phyloP scores from a whole-genome alignment of 2,888 invertebrate species.

The Rutpela maculata region DNA sequence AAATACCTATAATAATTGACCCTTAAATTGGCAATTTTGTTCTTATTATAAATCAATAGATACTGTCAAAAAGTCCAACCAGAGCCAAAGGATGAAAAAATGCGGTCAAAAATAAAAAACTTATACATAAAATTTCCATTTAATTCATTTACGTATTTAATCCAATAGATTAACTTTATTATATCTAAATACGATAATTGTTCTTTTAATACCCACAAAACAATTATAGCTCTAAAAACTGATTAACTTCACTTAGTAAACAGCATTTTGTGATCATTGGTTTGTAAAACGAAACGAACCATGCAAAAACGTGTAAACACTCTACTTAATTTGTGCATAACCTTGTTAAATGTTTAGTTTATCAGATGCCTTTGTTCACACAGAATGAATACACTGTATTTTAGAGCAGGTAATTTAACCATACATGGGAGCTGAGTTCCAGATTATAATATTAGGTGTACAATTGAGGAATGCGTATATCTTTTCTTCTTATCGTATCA shows the following conservation, averaged over 20 bases:
- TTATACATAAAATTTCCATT: too few species aligned
- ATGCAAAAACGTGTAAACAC: conserved; percentile 56
- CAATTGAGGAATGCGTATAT: conserved; percentile 21
- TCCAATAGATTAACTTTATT: background rate
- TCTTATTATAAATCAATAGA: too few species aligned
- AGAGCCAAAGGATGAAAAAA: too few species aligned
- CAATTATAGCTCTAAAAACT: background rate
- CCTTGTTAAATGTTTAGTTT: conserved; percentile 54
- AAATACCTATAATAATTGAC: too few species aligned
- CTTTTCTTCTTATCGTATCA: conserved; percentile 20
- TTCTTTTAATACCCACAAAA: background rate
- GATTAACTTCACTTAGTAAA: background rate
- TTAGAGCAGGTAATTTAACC: conserved; percentile 30
- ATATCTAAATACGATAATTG: background rate
- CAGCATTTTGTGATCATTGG: conserved; percentile 26
- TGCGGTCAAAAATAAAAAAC: too few species aligned
- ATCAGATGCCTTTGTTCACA: conserved; percentile 58
- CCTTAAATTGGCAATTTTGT: too few species aligned
- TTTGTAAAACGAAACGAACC: conserved; percentile 52
- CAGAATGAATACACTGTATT: conserved; percentile 49
- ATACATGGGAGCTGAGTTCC: conserved; percentile 35
- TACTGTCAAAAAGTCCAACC: too few species aligned
- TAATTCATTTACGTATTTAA: background rate
- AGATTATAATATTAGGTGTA: conserved; percentile 33
- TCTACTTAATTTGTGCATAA: conserved; percentile 54